A percentile compares a stretch with the other conserved stretches of the same genome.
Evolutionary conservation across 1,140 invertebrate genomes (phyloP).

Genomic region (Brachionus paranguensis): DNA sequence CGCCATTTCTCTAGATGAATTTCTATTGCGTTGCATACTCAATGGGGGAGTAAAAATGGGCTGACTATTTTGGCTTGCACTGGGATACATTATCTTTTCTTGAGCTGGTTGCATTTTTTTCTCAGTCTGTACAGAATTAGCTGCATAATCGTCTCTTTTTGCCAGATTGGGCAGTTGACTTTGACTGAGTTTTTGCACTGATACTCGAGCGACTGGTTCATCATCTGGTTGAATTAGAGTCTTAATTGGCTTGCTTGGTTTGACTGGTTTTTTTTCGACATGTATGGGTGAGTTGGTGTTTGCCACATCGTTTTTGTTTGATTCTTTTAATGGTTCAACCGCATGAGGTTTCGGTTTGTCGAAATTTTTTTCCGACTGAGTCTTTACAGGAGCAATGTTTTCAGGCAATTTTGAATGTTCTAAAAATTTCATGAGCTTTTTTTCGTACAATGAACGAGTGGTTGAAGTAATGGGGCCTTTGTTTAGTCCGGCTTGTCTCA

Average conservation of each 20-base stretch:
- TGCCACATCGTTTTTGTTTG: not conserved
- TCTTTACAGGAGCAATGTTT: not conserved
- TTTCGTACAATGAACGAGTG: slow-evolving; percentile 23
- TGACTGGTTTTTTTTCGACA: not conserved
- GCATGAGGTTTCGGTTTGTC: not conserved
- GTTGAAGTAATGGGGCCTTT: slow-evolving; percentile 11
- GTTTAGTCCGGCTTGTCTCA: slow-evolving; percentile 23
- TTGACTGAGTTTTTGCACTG: not conserved
- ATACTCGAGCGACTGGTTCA: not conserved
- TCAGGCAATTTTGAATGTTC: not conserved
- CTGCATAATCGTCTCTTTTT: not conserved
- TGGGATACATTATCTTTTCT: not conserved
- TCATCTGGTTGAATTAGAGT: not conserved
- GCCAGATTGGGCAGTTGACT: not conserved
- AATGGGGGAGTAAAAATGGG: not conserved
- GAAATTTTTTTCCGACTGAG: not conserved
- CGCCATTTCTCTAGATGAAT: not conserved
- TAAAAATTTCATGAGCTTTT: slow-evolving; percentile 30
- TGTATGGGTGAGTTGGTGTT: not conserved
- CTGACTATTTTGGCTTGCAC: not conserved
- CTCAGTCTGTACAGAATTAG: not conserved
- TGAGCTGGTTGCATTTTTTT: not conserved
- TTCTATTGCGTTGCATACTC: not conserved
- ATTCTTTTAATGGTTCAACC: slow-evolving; percentile 1
- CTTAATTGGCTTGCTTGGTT: not conserved